Evolutionary conservation across 2,797 vertebrate species (phyloP).

Genomic region (Somateria mollissima): DNA sequence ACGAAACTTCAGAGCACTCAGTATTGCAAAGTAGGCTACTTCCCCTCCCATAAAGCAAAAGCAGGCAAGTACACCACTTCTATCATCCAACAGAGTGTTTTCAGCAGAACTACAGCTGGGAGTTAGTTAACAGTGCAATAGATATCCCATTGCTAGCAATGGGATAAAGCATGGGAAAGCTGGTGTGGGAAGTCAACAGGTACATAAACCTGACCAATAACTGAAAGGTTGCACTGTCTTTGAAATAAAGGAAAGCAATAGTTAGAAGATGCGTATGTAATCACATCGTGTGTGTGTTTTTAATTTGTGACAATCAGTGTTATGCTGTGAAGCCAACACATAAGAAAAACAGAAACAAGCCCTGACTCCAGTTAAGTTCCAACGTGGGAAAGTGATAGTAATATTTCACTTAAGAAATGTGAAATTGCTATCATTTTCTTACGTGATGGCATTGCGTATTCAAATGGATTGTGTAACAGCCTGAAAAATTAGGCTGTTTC

Average conservation of each 20-base stretch:
- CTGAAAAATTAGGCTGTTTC: background rate
- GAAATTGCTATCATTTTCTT: background rate
- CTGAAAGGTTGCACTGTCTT: background rate
- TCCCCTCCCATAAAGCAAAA: conserved; percentile 46
- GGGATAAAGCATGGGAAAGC: background rate
- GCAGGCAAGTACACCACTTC: background rate
- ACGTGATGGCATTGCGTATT: background rate
- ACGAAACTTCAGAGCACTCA: background rate
- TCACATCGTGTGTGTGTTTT: background rate
- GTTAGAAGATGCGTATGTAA: background rate
- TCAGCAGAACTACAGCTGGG: background rate
- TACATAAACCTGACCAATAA: background rate
- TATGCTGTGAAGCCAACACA: background rate
- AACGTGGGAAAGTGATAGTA: background rate
- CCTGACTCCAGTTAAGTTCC: background rate
- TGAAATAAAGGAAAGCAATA: background rate
- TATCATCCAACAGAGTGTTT: background rate
- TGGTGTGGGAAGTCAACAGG: background rate
- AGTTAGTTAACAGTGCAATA: background rate
- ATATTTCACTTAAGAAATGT: background rate
- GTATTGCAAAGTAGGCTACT: conserved; percentile 43
- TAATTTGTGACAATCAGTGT: background rate
- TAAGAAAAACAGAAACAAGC: background rate
- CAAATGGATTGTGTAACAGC: background rate
- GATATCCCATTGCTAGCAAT: background rate